Base-by-base conservation (phyloP, 2,888 invertebrate species). In the Amiota communis region DNA sequence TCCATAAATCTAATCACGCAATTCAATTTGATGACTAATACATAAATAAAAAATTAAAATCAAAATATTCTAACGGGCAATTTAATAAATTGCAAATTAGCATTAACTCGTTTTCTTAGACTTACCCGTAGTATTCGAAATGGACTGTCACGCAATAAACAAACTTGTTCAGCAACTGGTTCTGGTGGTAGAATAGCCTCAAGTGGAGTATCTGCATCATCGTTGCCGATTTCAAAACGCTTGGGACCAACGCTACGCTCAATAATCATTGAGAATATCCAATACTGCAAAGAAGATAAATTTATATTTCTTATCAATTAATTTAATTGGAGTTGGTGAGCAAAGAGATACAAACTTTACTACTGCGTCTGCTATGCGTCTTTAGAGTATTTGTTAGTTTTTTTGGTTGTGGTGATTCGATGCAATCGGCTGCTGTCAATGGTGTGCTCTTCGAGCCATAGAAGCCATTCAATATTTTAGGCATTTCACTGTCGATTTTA, bases 61-160 rank as follows among this genome's bases (percentile, higher is more conserved):
- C 8, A 0, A 59, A 36, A 36, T 23, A 2, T 36, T 2, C 36
- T 6, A 36, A 15, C 74, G 64, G 72, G 75, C 75, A 80, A 76
- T 80, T 82, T 78, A 74, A 75, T 69, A 72, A 82, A 82, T 82
- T 80, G 74, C 69, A 23, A 49, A 67, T 17, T 63, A 75, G 70
- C 23, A n/a, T n/a, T 11, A 63, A 74, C 8, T 47, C 49, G 23
- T 48, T n/a, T 23, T n/a, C 2, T 48, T 13, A 71, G 6, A 91
- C 89, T 89, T 79, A 89, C 89, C 87, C 89, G 83, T 68, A 89
- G 80, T 85, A 89, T 89, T 73, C 89, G 84, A 78, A 84, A 89
- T 61, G 90, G 89, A 76, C 89, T 95, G 84, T 95, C 95, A 53
- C 93, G 92, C 81, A 96, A 92, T 13, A 94, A 90, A 83, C 96